phyloP scores from a whole-genome alignment of 1,140 invertebrate species.

The Hormaphis cornu region DNA sequence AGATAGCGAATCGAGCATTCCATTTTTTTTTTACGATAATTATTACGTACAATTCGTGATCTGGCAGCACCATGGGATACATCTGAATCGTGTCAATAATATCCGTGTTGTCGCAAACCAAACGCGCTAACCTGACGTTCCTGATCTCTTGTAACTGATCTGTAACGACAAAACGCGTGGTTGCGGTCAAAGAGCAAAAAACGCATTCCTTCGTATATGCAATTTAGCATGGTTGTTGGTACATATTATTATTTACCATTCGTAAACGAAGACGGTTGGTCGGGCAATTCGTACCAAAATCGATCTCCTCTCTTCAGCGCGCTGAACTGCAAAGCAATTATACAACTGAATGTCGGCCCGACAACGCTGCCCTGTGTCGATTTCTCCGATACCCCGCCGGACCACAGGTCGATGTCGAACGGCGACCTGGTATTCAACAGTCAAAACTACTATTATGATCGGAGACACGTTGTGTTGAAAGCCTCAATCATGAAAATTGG shows the following conservation, averaged over 20 bases:
- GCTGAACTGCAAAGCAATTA: slow-evolving; percentile 93
- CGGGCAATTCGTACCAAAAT: slow-evolving; percentile 91
- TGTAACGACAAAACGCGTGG: slow-evolving; percentile 36
- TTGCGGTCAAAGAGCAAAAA: not conserved
- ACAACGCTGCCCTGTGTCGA: slow-evolving; percentile 78
- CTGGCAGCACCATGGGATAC: slow-evolving; percentile 84
- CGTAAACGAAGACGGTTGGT: slow-evolving; percentile 85
- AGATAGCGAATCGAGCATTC: too few relatives aligned
- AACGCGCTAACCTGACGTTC: slow-evolving; percentile 70
- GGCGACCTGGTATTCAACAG: slow-evolving; percentile 45
- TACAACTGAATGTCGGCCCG: slow-evolving; percentile 89
- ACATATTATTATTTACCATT: slow-evolving; percentile 47
- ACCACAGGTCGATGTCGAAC: slow-evolving; percentile 83
- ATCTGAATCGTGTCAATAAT: slow-evolving; percentile 84
- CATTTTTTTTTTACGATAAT: too few relatives aligned
- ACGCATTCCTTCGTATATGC: too few relatives aligned
- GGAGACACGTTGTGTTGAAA: not conserved
- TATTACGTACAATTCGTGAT: slow-evolving; percentile 83
- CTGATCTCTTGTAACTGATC: slow-evolving; percentile 85
- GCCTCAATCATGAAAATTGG: not conserved
- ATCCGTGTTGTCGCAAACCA: slow-evolving; percentile 94
- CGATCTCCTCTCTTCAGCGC: slow-evolving; percentile 82
- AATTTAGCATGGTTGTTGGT: too few relatives aligned
- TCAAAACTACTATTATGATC: too few relatives aligned
- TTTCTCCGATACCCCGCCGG: slow-evolving; percentile 81